Evolutionary conservation across 2,888 invertebrate genomes (phyloP).

Genomic region (Bellardia pandia): DNA sequence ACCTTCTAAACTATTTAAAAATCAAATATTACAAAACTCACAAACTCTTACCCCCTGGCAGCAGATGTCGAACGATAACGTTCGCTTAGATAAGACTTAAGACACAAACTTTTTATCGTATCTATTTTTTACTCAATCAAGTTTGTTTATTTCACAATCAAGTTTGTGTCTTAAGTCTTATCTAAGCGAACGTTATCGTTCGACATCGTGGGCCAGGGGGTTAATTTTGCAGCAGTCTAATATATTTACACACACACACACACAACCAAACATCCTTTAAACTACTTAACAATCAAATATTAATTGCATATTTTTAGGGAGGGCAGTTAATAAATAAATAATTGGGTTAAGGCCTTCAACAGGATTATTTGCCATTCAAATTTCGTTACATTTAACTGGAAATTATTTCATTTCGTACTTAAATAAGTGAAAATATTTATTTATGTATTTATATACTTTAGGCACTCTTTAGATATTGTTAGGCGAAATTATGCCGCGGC

Average conservation of each 20-base stretch:
- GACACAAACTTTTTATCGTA: no score
- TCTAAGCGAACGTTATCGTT: no score
- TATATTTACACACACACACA: not conserved
- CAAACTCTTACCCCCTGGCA: no score
- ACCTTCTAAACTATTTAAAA: not conserved
- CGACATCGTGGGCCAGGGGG: no score
- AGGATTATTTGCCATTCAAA: conserved; percentile 1
- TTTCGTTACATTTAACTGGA: not conserved
- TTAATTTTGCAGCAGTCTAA: no score
- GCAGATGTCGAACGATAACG: no score
- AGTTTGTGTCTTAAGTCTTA: no score
- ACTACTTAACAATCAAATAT: not conserved
- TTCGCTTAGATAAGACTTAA: no score
- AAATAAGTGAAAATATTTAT: not conserved
- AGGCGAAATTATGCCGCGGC: not conserved
- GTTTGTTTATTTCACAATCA: no score
- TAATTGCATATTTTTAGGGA: conserved; percentile 8
- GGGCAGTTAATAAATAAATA: not conserved
- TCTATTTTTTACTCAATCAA: no score
- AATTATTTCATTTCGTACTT: not conserved
- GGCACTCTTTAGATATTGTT: not conserved
- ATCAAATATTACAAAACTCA: not conserved
- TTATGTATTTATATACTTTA: not conserved
- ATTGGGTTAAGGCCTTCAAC: not conserved
- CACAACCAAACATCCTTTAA: not conserved